Conservation (phyloP, 2,888 invertebrate species). For the Eupithecia exiguata region DNA sequence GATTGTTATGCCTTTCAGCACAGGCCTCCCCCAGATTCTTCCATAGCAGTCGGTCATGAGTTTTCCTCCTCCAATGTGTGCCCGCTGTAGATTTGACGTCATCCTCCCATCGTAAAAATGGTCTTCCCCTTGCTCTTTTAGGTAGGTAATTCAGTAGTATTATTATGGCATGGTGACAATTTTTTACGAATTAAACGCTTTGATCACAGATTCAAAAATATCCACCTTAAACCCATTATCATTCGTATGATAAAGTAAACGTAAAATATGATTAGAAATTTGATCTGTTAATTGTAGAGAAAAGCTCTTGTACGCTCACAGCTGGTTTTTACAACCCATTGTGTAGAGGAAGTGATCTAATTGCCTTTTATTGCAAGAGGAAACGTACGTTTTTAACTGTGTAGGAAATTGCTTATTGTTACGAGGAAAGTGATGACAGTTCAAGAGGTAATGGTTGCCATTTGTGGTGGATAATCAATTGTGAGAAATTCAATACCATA, state of each 20-base stretch:
- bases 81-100: too few relatives aligned
- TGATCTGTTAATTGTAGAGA: not conserved
- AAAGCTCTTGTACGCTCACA: conserved; percentile 51
- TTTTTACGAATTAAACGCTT: not conserved
- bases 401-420: conserved; percentile 57
- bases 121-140: too few relatives aligned
- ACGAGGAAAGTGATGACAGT: conserved; percentile 38
- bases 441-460: conserved; percentile 15
- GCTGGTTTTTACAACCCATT: conserved; percentile 73
- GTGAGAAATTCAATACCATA: not conserved
- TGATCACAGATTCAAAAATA: not conserved
- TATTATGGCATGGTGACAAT: too few relatives aligned
- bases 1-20: too few relatives aligned
- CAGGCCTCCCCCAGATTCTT: too few relatives aligned
- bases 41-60: too few relatives aligned
- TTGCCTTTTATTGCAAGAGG: conserved; percentile 70
- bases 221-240: not conserved
- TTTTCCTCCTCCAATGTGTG: too few relatives aligned
- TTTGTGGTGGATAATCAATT: not conserved
- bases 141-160: too few relatives aligned
- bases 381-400: conserved; percentile 66
- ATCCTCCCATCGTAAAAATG: too few relatives aligned
- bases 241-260: not conserved
- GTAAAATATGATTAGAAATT: not conserved
- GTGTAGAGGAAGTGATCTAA: conserved; percentile 76